A percentile compares a stretch with the other conserved stretches of the same genome.
These are phyloP conservation scores for Maniola jurtina DNA, from an alignment of 1,140 invertebrate species.

Conservation along the genomic window DNA sequence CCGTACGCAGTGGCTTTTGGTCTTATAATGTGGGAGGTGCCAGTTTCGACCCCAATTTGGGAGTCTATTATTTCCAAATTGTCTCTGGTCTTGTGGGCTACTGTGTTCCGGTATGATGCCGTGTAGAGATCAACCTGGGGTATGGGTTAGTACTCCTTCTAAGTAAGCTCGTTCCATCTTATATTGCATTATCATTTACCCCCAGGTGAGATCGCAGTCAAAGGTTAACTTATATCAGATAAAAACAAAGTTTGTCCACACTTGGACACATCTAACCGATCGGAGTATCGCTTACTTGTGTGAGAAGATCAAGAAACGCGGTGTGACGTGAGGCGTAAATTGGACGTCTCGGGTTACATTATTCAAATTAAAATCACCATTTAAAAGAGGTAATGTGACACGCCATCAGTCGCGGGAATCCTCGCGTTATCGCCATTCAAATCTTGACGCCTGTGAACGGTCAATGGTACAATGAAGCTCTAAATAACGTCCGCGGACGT, in stretches of 20 bases:
- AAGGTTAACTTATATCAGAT: too few species aligned
- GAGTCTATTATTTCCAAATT: too few species aligned
- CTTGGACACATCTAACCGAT: not conserved
- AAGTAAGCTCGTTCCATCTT: too few species aligned
- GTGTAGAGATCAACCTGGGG: too few species aligned
- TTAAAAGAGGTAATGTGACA: slow-evolving; percentile 59
- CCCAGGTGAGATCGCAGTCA: too few species aligned
- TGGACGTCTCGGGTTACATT: slow-evolving; percentile 35
- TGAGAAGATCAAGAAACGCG: slow-evolving; percentile 3
- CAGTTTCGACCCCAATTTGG: too few species aligned
- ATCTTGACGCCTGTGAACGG: slow-evolving; percentile 57
- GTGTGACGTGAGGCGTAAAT: slow-evolving; percentile 29
- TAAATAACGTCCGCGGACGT: slow-evolving; percentile 68
- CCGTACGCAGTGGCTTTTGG: too few species aligned
- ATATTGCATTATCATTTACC: too few species aligned
- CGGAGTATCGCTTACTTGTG: not conserved
- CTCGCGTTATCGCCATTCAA: slow-evolving; percentile 55
- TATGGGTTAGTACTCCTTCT: too few species aligned
- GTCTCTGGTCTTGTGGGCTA: too few species aligned
- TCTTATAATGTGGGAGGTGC: too few species aligned
- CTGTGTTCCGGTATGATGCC: too few species aligned
- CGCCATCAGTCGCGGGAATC: slow-evolving; percentile 59
- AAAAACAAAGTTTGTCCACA: not conserved
- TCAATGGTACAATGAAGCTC: slow-evolving; percentile 69
- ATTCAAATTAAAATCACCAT: slow-evolving; percentile 46